These are phyloP conservation scores for Carabus problematicus DNA, from an alignment of 2,888 invertebrate genomes.

Conservation along the genomic window DNA sequence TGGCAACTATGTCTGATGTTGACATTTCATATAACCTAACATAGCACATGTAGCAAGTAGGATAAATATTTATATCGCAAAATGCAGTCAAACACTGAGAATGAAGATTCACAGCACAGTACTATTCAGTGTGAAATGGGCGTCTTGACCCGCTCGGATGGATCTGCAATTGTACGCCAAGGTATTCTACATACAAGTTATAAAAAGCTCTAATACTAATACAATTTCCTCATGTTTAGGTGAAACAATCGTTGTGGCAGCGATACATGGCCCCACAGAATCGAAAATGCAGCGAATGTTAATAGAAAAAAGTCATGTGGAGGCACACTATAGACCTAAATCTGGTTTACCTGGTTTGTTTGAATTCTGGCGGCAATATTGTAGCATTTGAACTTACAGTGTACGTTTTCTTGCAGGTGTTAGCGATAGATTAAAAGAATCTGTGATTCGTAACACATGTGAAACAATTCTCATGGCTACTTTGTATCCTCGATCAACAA, in stretches of 20 bases:
- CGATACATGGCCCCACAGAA: constrained; percentile 85
- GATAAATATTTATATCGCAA: constrained; percentile 6
- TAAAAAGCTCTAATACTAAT: constrained; percentile 22
- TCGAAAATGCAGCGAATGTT: constrained; percentile 77
- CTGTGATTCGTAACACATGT: constrained; percentile 77
- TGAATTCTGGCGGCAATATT: constrained; percentile 38
- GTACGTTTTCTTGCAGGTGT: constrained; percentile 58
- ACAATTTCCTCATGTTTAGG: constrained; percentile 63
- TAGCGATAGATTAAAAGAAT: constrained; percentile 76
- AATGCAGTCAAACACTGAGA: constrained; percentile 6
- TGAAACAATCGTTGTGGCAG: constrained; percentile 77
- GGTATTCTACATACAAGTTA: constrained; percentile 61
- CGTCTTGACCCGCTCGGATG: constrained; percentile 76
- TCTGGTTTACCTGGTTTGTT: constrained; percentile 71
- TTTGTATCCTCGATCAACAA: constrained; percentile 81
- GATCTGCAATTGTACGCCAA: constrained; percentile 79
- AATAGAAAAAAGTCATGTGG: constrained; percentile 80
- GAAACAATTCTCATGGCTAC: constrained; percentile 74
- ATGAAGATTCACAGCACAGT: constrained; percentile 8
- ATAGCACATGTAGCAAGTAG: neutral
- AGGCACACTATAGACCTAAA: constrained; percentile 79
- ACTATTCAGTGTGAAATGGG: constrained; percentile 70
- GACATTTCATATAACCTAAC: constrained; percentile 23
- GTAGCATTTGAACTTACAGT: constrained; percentile 47
- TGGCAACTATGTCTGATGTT: neutral